Evolutionary conservation across 2,888 invertebrate genomes (phyloP), one percentile per base, ranked within the genome.

Genomic region (Melinaea marsaeus): DNA sequence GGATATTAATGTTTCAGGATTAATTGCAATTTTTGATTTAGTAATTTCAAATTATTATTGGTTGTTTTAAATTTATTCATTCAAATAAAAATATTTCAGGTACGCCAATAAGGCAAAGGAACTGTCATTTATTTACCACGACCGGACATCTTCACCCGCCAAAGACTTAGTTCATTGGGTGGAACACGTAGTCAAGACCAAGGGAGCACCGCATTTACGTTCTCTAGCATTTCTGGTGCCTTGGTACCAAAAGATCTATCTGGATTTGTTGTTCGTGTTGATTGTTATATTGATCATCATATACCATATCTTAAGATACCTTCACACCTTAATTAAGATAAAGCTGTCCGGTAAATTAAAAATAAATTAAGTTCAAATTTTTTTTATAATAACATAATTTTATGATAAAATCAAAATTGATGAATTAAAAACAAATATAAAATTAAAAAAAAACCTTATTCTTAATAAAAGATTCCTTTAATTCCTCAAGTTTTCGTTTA

Each of bases 91-190:
- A 42, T 37, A 48, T 65, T 62, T 34, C 47, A 71, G 69, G 9
- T 67, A 69, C 35, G 60, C 67, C 2, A 48, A 72, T 46, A 77
- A 60, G 57, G 79, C 69, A 3, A 79, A 79, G 58, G 77, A 80
- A n/a, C 65, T 83, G 1, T 83, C 83, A 0, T 45, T 65, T 7
- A 74, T 83, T 2, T 83, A 79, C 66, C 84, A 83, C 70, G 75
- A 83, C 60, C 75, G 79, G 22, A 77, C 78, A 2, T 51, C 71
- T 13, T 62, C 74, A 4, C 80, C 84, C 0, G 76, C 74, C 2
- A 68, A 69, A 0, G 80, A 78, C 55, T 46, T 84, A 34, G 75
- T 76, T 3, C 78, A 79, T 65, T 85, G 84, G 83, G 77, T 83
- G 4, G 75, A 78, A 35, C 83, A 85, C 65, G 84, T 82, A 4